Evolutionary conservation across 53 echinoderm and acorn worm genomes (phyloP), one percentile per base, ranked within the genome.

Genomic region (Echinarachnius parma): DNA sequence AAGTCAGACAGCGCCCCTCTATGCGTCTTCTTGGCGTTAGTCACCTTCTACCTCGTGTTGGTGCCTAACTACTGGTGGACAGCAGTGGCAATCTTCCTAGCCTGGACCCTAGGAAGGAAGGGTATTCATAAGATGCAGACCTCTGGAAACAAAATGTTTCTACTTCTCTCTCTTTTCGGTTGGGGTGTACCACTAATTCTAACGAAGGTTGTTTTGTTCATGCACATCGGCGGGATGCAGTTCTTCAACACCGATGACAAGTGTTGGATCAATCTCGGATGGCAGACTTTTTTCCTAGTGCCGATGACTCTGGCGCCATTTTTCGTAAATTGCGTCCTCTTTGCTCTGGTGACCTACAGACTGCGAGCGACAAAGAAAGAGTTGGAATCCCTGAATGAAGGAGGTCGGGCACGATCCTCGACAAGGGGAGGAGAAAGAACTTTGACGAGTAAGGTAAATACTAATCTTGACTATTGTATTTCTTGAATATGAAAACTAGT

Each of bases 31-130:
- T 22, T 72, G 15, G 74, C 74, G 10, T 56, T 57, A 34, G 21
- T 56, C 27, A 21, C 56, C 7, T 72, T 56, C 42, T 72, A 56
- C 57, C 14, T 57, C 7, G 58, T 72, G 8, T 24, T 72, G 14
- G 27, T 42, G 2, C 74, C 74, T 19, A 72, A 56, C 57, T 72
- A 72, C 35, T 72, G 74, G 74, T 72, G 74, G 74, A 56, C 55
- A 1, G 34, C 74, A n/a, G 57, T 72, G 25, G 74, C 74, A 24
- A 39, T 54, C n/a, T 72, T 44, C 57, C 26, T 72, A 4, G 74
- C 74, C 23, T 72, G 74, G 74, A 35, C 39, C 14, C 44, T 72
- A 5, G 74, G 74, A 24, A 54, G 74, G 44, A 56, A 45, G 28
- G 74, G 74, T 8, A 72, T 72, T 19, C 74, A 72, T 28, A 55